Evolutionary conservation across 2,888 invertebrate species (phyloP).

Genomic region (Camponotus fellah): DNA sequence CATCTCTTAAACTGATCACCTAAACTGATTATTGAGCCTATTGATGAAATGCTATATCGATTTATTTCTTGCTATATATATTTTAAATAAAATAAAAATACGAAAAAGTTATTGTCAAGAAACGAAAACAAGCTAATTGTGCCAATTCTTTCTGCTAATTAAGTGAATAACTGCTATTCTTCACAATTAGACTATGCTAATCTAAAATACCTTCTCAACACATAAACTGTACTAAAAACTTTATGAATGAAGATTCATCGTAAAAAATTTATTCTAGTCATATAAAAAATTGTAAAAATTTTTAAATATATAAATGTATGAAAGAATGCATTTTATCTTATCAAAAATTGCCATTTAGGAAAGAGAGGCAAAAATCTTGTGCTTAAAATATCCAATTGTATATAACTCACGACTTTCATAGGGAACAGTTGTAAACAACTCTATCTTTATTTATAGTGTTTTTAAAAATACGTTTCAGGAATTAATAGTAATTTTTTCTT

Average conservation of each 20-base stretch:
- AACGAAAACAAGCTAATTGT: not conserved
- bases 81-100: not conserved
- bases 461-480: too few relatives aligned
- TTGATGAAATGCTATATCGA: not conserved
- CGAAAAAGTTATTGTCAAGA: not conserved
- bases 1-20: not conserved
- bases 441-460: too few relatives aligned
- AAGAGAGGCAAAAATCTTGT: too few relatives aligned
- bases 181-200: slow-evolving; percentile 51
- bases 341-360: too few relatives aligned
- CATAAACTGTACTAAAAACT: not conserved
- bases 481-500: too few relatives aligned
- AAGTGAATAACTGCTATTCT: slow-evolving; percentile 39
- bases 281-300: not conserved
- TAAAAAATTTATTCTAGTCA: not conserved
- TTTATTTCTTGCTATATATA: not conserved
- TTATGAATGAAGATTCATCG: not conserved
- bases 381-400: too few relatives aligned
- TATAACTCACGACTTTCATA: too few relatives aligned
- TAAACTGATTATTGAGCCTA: too few relatives aligned
- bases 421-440: too few relatives aligned
- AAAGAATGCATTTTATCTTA: too few relatives aligned
- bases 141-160: not conserved
- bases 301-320: not conserved
- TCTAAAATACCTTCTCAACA: slow-evolving; percentile 2